phyloP scores from a whole-genome alignment of 2,797 vertebrate species.

The Clarias pachynema region DNA sequence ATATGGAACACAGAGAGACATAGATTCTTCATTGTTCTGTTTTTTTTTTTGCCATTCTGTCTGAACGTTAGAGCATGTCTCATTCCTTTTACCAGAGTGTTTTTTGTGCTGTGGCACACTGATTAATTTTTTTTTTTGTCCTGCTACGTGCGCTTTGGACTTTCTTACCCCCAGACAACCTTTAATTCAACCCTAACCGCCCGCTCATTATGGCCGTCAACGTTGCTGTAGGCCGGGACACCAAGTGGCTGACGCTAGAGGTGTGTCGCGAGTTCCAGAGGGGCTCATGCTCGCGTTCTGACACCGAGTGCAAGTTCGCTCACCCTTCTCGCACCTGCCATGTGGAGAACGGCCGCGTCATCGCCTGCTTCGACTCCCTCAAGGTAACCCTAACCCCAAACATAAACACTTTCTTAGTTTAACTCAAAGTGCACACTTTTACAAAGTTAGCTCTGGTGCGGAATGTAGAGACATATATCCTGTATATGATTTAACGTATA shows the following conservation, averaged over 20 bases:
- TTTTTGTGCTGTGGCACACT: constrained; percentile 22
- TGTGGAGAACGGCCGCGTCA: constrained; percentile 97
- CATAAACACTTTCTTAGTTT: constrained; percentile 15
- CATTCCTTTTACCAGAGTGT: not conserved
- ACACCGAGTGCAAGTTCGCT: constrained; percentile 97
- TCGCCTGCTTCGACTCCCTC: constrained; percentile 98
- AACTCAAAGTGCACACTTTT: not conserved
- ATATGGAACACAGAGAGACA: not conserved
- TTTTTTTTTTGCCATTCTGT: not conserved
- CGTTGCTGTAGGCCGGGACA: constrained; percentile 93
- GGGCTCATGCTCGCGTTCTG: constrained; percentile 93
- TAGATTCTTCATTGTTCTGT: not conserved
- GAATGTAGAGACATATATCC: not conserved
- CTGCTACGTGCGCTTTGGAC: constrained; percentile 10
- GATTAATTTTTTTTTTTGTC: not conserved
- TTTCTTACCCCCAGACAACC: constrained; percentile 43
- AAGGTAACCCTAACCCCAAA: constrained; percentile 83
- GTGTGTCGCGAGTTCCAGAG: constrained; percentile 99
- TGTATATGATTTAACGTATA: not conserved
- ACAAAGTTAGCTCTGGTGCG: not conserved
- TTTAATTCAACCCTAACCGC: constrained; percentile 33
- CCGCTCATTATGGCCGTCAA: constrained; percentile 80
- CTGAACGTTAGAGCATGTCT: constrained; percentile 37
- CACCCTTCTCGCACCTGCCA: constrained; percentile 96
- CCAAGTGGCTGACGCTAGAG: constrained; percentile 99